These are phyloP conservation scores for Stegophylla sp. DNA, from an alignment of 2,888 invertebrate species.

Conservation along the genomic window DNA sequence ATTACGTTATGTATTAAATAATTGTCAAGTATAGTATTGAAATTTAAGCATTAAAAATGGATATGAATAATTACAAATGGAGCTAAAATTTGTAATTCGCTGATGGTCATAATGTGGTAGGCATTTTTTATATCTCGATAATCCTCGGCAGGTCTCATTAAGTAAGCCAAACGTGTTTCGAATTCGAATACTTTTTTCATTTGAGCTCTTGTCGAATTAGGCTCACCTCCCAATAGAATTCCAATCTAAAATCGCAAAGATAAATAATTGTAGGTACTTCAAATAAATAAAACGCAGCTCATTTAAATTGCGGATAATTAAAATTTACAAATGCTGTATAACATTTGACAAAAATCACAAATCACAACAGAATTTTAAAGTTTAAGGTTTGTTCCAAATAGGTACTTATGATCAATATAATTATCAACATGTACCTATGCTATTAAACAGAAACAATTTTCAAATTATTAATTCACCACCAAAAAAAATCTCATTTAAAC, in stretches of 20 bases:
- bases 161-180: constrained; percentile 86
- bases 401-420: too few species aligned
- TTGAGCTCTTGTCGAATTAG: constrained; percentile 73
- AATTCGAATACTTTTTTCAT: constrained; percentile 83
- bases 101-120: constrained; percentile 83
- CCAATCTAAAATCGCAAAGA: constrained; percentile 68
- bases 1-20: background rate
- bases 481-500: background rate
- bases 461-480: background rate
- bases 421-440: too few species aligned
- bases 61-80: constrained; percentile 74
- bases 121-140: constrained; percentile 88
- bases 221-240: constrained; percentile 80
- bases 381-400: too few species aligned
- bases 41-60: background rate
- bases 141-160: constrained; percentile 83
- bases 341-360: too few species aligned
- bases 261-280: constrained; percentile 47
- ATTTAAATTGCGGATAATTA: background rate
- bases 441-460: too few species aligned
- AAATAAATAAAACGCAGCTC: background rate
- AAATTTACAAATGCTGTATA: too few species aligned
- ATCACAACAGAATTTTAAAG: background rate
- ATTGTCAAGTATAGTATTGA: background rate
- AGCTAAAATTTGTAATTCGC: constrained; percentile 77